phyloP scores from a whole-genome alignment of 2,113 vertebrate genomes.

The Otocyon megalotis region DNA sequence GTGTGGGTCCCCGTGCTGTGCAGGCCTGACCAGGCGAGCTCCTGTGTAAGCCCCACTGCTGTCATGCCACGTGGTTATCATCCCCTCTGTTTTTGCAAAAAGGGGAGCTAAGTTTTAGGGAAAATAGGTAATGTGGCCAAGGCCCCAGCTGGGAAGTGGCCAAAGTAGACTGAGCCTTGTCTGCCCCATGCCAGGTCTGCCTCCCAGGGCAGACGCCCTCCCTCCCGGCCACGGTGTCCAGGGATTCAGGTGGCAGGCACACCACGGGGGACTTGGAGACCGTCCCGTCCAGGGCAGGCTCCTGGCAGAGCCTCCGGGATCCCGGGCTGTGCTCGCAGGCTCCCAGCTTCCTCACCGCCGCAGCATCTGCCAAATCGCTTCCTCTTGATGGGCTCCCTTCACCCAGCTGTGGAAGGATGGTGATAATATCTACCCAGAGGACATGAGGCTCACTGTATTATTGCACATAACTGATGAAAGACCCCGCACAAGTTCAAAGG shows the following conservation, averaged over 20 bases:
- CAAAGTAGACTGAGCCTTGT: accelerated
- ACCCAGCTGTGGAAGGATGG: neutral
- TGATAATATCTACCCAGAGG: constrained; percentile 39
- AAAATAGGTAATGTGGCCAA: accelerated
- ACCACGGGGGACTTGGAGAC: accelerated
- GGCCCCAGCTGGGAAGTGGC: no score
- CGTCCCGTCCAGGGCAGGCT: accelerated
- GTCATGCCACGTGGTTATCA: accelerated
- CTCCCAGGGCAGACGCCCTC: accelerated
- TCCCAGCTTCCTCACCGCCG: neutral
- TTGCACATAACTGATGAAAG: neutral
- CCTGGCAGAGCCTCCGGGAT: accelerated
- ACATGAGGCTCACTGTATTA: accelerated
- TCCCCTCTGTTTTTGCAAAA: accelerated
- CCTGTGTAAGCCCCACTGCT: accelerated
- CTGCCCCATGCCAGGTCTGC: accelerated
- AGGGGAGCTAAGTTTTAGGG: accelerated
- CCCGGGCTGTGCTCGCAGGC: accelerated
- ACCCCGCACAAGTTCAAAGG: constrained; percentile 2
- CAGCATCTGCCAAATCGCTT: neutral
- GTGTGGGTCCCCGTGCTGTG: neutral
- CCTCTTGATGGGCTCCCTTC: neutral
- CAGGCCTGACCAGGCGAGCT: neutral
- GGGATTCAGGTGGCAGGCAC: no score
- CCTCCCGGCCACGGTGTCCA: accelerated